A percentile compares a stretch with the other conserved stretches of the same genome.
phyloP scores from a whole-genome alignment of 2,113 vertebrate genomes.

The Gnathonemus longibarbis region DNA sequence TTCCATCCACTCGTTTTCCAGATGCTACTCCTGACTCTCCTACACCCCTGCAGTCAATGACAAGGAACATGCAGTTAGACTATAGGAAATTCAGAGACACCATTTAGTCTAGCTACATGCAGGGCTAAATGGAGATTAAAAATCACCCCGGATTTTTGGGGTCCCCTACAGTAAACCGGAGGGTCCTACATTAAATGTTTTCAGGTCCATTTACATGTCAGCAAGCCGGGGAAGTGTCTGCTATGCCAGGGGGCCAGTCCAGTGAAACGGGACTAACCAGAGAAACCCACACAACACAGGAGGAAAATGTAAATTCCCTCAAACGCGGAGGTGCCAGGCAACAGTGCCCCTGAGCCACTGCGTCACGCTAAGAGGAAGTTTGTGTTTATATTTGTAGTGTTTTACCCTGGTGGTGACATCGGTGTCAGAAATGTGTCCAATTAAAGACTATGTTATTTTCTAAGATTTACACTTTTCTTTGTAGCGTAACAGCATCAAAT shows the following conservation, averaged over 20 bases:
- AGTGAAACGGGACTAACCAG: background rate
- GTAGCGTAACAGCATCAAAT: background rate
- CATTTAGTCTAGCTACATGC: background rate
- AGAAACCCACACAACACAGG: background rate
- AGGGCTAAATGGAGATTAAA: background rate
- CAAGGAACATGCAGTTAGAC: background rate
- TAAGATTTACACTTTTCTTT: background rate
- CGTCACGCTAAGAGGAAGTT: background rate
- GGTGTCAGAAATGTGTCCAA: background rate
- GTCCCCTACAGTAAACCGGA: background rate
- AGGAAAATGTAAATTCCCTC: background rate
- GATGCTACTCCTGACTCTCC: background rate
- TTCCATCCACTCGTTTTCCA: background rate
- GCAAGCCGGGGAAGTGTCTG: background rate
- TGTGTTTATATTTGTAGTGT: background rate
- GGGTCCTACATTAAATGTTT: background rate
- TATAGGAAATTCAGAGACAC: background rate
- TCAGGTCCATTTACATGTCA: background rate
- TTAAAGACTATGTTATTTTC: background rate
- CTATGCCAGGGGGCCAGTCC: background rate
- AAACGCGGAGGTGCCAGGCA: background rate
- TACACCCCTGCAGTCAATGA: background rate
- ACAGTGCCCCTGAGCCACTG: background rate
- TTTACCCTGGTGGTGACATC: background rate
- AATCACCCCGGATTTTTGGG: background rate